These are phyloP conservation scores for Pristionchus exspectatus DNA, from an alignment of 2,888 invertebrate species.

Conservation along the genomic window DNA sequence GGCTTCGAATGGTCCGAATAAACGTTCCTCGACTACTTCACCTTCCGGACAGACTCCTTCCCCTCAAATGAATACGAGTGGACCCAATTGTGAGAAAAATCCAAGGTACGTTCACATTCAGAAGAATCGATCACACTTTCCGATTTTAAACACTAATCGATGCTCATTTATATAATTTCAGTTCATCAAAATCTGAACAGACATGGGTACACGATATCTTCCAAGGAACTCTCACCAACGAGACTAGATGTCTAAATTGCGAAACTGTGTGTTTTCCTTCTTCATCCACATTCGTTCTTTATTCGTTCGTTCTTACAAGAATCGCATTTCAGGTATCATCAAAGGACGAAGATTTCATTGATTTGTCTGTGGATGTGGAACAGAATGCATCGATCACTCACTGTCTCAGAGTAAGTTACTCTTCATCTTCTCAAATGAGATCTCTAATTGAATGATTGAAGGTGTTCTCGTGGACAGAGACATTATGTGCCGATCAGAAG, in stretches of 20 bases:
- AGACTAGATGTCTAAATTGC: slow-evolving; percentile 98
- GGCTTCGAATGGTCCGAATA: slow-evolving; percentile 17
- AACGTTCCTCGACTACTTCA: neutral
- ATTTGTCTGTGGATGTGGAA: slow-evolving; percentile 98
- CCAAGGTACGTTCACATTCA: neutral
- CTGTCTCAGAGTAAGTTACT: slow-evolving; percentile 89
- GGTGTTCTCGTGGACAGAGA: slow-evolving; percentile 91
- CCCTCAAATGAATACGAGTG: slow-evolving; percentile 33
- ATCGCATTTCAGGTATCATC: slow-evolving; percentile 86
- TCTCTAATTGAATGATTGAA: neutral
- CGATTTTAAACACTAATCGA: neutral
- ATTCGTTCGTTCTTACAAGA: no score
- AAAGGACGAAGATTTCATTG: slow-evolving; percentile 99
- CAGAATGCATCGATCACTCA: slow-evolving; percentile 99
- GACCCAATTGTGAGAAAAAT: slow-evolving; percentile 30
- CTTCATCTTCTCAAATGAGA: neutral
- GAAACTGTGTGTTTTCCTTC: slow-evolving; percentile 87
- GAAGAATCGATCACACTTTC: neutral
- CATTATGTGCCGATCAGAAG: slow-evolving; percentile 95
- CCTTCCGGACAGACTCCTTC: neutral
- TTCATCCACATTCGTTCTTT: no score
- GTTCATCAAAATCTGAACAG: slow-evolving; percentile 83
- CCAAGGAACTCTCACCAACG: slow-evolving; percentile 98
- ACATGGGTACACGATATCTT: slow-evolving; percentile 99
- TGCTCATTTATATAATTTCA: neutral